A percentile compares a stretch with the other conserved stretches of the same genome.
phyloP scores from a whole-genome alignment of 2,888 invertebrate genomes.

The Eupithecia subfuscata region DNA sequence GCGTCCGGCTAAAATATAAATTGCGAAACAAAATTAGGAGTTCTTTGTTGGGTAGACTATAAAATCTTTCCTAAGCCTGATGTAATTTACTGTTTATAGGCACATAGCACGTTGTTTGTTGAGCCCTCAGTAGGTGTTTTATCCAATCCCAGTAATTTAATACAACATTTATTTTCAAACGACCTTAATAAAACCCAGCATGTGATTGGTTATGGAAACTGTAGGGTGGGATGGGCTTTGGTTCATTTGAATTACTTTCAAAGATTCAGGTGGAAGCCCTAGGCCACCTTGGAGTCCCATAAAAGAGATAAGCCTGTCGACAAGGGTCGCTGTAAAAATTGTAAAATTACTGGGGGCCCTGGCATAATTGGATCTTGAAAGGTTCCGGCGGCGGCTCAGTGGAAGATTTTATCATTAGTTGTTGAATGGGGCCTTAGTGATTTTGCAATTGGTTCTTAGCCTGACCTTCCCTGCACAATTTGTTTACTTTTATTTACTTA shows the following conservation, averaged over 20 bases:
- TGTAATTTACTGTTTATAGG: constrained; percentile 30
- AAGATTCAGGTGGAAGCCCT: constrained; percentile 55
- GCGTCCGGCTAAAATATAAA: constrained; percentile 32
- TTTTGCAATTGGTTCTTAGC: constrained; percentile 5
- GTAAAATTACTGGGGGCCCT: constrained; percentile 71
- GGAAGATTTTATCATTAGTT: constrained; percentile 12
- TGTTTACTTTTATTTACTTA: no score
- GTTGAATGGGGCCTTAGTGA: constrained; percentile 3
- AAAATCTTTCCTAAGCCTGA: constrained; percentile 35
- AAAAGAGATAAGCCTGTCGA: constrained; percentile 70
- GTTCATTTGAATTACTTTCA: constrained; percentile 32
- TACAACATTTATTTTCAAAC: neutral
- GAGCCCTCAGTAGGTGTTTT: constrained; percentile 22
- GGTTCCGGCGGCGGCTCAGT: constrained; percentile 49
- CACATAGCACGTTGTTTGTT: constrained; percentile 17
- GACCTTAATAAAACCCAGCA: neutral
- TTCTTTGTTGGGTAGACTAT: constrained; percentile 37
- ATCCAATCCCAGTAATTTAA: constrained; percentile 18
- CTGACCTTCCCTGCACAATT: neutral
- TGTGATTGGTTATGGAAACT: neutral
- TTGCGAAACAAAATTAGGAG: constrained; percentile 38
- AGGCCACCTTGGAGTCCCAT: constrained; percentile 66
- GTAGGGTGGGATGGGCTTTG: neutral
- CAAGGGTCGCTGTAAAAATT: constrained; percentile 69
- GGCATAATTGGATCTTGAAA: constrained; percentile 59